phyloP scores from a whole-genome alignment of 2,797 vertebrate genomes.

The Macropus fuliginosus region DNA sequence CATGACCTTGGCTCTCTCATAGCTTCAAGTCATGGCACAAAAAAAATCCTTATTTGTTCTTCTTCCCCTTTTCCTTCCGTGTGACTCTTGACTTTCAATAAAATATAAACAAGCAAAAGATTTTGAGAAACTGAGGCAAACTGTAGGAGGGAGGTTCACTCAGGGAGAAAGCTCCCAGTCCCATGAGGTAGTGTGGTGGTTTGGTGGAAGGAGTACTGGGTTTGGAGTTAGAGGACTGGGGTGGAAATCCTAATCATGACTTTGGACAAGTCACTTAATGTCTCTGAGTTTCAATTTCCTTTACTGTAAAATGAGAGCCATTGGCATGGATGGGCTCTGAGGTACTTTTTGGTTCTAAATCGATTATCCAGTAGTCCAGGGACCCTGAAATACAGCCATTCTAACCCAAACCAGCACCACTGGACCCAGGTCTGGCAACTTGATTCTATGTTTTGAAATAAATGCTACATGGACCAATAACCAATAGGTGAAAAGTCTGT shows the following conservation, averaged over 20 bases:
- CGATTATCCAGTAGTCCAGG: background rate
- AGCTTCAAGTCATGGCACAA: background rate
- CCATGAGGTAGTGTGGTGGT: background rate
- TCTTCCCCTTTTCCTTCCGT: background rate
- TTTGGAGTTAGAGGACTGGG: background rate
- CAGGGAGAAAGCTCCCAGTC: too few relatives aligned
- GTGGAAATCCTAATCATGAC: background rate
- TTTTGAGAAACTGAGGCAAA: background rate
- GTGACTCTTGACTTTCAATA: background rate
- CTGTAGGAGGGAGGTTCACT: background rate
- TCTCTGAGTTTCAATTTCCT: background rate
- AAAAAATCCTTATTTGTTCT: background rate
- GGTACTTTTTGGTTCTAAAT: background rate
- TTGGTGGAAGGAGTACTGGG: background rate
- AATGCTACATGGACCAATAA: background rate
- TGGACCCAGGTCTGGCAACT: background rate
- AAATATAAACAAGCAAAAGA: background rate
- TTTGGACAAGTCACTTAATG: background rate
- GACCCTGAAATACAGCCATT: background rate
- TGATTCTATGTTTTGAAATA: background rate
- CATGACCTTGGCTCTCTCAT: background rate
- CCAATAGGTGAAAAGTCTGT: background rate
- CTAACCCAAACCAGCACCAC: background rate
- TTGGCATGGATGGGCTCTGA: background rate
- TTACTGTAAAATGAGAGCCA: background rate